Evolutionary conservation across 1,140 invertebrate species (phyloP), one percentile per base, ranked within the genome.

Genomic region (Lucilia sericata): DNA sequence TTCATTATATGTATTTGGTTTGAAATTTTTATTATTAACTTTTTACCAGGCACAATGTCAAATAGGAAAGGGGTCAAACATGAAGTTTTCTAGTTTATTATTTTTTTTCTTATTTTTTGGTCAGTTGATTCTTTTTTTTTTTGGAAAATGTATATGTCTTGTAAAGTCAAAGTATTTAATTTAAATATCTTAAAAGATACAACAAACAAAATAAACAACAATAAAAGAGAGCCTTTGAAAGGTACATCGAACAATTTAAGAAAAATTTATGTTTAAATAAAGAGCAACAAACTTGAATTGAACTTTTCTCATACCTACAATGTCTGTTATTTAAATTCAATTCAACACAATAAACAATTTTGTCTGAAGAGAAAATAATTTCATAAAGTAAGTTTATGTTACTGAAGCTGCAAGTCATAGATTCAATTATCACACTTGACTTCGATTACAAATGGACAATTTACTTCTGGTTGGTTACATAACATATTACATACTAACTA

Each of bases 61-160:
- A 70, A 19, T 70, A 2, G 60, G 60, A 70, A 21, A 21, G 60
- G 19, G 60, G 60, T 70, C 60, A 21, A 21, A 19, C 36, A 36
- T 70, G 21, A 70, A 70, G 60, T 70, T 70, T 70, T 70, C 19
- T 4, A n/a, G n/a, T n/a, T n/a, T n/a, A n/a, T n/a, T n/a, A n/a
- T n/a, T n/a, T n/a, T n/a, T n/a, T n/a, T n/a, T n/a, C n/a, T n/a
- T n/a, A n/a, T n/a, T n/a, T n/a, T 70, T 70, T 70, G 60, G 60
- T 70, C 19, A 70, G n/a, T 21, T 19, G n/a, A n/a, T n/a, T n/a
- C n/a, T n/a, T n/a, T 70, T 60, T n/a, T 70, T 70, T 70, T 70
- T 8, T 70, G 19, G 60, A 70, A 21, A 21, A 21, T 19, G 19
- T 70, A 21, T 70, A n/a, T 70, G 1, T 70, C 19, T 5, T 17